Percentiles rank a stretch among this genome's conserved stretches.
phyloP scores from a whole-genome alignment of 1,140 invertebrate genomes.

The Phymastichus coffea region DNA sequence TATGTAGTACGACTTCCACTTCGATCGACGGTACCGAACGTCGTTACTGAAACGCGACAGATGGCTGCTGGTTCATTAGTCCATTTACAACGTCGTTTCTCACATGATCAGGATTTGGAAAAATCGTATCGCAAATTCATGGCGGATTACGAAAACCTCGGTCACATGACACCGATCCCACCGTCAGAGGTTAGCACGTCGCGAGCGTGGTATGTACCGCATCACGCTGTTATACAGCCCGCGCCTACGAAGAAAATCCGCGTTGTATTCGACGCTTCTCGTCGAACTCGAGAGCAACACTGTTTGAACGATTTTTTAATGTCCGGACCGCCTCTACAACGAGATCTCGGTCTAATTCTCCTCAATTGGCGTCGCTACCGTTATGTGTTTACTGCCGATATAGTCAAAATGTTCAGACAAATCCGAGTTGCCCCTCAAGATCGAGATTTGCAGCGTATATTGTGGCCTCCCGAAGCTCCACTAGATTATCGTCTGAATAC shows the following conservation, averaged over 20 bases:
- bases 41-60: no score
- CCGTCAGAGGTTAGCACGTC: not conserved
- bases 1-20: no score
- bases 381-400: conserved; percentile 18
- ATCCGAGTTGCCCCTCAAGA: no score
- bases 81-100: conserved; percentile 18
- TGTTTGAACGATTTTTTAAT: no score
- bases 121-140: conserved; percentile 34
- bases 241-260: not conserved
- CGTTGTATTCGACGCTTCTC: no score
- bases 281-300: no score
- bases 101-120: conserved; percentile 16
- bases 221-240: conserved; percentile 25
- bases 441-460: no score
- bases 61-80: not conserved
- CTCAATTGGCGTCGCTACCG: conserved; percentile 8
- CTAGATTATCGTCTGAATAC: not conserved
- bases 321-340: no score
- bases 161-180: conserved; percentile 32
- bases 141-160: conserved; percentile 30
- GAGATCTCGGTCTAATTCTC: conserved; percentile 13
- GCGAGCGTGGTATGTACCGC: conserved; percentile 22
- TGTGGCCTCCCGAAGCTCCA: not conserved
- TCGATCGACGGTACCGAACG: not conserved
- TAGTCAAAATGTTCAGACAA: conserved; percentile 33